These are phyloP conservation scores for Eilema caniola DNA, from an alignment of 2,888 invertebrate genomes.

Conservation along the genomic window DNA sequence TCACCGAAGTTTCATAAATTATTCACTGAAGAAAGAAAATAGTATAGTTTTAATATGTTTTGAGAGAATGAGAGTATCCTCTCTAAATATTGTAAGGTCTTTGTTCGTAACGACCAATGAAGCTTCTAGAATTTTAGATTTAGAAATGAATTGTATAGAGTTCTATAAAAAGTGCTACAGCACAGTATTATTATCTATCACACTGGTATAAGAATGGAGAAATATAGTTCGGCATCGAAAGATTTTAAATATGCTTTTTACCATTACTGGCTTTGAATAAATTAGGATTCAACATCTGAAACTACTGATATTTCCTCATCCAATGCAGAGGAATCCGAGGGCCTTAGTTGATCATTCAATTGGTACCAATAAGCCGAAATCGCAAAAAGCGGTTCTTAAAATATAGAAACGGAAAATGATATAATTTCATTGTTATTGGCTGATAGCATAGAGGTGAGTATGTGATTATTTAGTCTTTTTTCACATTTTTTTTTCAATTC, in stretches of 20 bases:
- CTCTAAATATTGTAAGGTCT: not conserved
- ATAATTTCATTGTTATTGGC: not conserved
- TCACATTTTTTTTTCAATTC: not conserved
- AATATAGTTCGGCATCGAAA: not conserved
- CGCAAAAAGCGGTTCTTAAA: not conserved
- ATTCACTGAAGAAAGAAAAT: too few species aligned
- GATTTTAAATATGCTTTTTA: not conserved
- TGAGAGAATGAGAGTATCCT: not conserved
- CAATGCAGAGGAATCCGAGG: not conserved
- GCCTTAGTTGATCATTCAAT: not conserved
- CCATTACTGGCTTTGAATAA: not conserved
- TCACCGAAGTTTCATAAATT: too few species aligned
- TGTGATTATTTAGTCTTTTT: not conserved
- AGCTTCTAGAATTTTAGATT: not conserved
- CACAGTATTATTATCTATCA: not conserved
- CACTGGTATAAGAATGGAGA: too few species aligned
- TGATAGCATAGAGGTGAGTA: not conserved
- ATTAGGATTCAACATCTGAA: not conserved
- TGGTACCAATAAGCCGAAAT: not conserved
- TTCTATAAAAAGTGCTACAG: not conserved
- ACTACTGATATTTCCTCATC: not conserved
- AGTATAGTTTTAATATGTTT: too few species aligned
- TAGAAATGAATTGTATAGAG: not conserved
- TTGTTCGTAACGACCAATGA: not conserved
- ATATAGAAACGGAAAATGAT: not conserved